Evolutionary conservation across 2,888 invertebrate genomes (phyloP).

Genomic region (Melolontha melolontha): DNA sequence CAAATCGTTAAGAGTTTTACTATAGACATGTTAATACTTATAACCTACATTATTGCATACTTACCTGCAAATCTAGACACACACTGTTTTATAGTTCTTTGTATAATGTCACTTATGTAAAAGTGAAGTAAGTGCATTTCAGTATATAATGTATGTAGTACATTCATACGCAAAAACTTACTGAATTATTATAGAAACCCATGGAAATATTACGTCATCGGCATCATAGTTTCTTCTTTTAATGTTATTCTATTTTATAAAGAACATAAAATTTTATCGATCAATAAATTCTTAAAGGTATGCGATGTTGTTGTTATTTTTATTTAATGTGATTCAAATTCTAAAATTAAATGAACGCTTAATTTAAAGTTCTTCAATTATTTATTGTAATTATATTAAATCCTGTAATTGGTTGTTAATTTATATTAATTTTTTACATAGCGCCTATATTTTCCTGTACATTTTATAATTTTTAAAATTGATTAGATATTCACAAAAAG

Average conservation of each 20-base stretch:
- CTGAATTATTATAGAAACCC: background rate
- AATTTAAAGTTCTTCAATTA: background rate
- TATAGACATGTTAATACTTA: conserved; percentile 53
- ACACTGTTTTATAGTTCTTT: conserved; percentile 24
- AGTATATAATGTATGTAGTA: background rate
- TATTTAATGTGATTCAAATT: background rate
- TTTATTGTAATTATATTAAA: background rate
- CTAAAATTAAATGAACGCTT: too few species aligned
- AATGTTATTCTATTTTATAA: conserved; percentile 17
- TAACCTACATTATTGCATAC: conserved; percentile 57
- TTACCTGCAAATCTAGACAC: conserved; percentile 47
- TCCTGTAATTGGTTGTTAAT: background rate
- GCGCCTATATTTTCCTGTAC: too few species aligned
- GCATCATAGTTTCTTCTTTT: conserved; percentile 5
- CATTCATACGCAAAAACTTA: conserved; percentile 1
- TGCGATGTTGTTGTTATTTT: conserved; percentile 18
- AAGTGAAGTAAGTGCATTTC: conserved; percentile 20
- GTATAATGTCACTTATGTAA: conserved; percentile 20
- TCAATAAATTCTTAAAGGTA: conserved; percentile 21
- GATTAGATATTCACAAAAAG: too few species aligned
- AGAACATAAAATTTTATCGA: conserved; percentile 31
- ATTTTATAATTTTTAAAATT: too few species aligned
- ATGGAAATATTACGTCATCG: conserved; percentile 22
- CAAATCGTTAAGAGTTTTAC: conserved; percentile 48
- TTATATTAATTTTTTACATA: background rate